A percentile compares a stretch with the other conserved stretches of the same genome.
Evolutionary conservation across 2,113 vertebrate species (phyloP).

Genomic region (Forbesichthys papilliferus): DNA sequence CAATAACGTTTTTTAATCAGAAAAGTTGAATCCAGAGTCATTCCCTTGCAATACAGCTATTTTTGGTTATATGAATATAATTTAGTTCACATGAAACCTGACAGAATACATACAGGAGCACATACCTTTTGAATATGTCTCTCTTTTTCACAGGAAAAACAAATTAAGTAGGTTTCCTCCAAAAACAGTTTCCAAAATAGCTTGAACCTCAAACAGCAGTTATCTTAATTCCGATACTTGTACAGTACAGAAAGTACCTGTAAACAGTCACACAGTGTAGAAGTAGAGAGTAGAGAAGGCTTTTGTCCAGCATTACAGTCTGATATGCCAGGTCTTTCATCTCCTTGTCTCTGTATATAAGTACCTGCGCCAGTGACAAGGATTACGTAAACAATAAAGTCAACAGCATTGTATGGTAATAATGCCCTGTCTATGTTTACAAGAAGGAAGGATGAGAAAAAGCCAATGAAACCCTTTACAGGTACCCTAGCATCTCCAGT

Average conservation of each 20-base stretch:
- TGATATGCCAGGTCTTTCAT: slow-evolving; percentile 68
- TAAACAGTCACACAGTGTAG: slow-evolving; percentile 53
- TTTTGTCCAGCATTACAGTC: slow-evolving; percentile 44
- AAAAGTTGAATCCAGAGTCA: neutral
- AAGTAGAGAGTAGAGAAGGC: slow-evolving; percentile 33
- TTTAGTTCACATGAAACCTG: neutral
- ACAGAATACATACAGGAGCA: slow-evolving; percentile 17
- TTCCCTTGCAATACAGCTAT: neutral
- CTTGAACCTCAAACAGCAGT: slow-evolving; percentile 37
- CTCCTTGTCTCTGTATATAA: slow-evolving; percentile 68
- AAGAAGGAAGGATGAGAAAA: slow-evolving; percentile 55
- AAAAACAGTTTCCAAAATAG: slow-evolving; percentile 22
- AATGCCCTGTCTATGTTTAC: slow-evolving; percentile 64
- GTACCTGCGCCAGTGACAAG: slow-evolving; percentile 56
- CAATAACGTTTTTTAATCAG: neutral
- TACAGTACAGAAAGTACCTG: too few species aligned
- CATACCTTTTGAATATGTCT: slow-evolving; percentile 59
- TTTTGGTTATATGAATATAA: neutral
- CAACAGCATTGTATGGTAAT: slow-evolving; percentile 68
- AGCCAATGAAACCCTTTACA: slow-evolving; percentile 73
- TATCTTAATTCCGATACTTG: slow-evolving; percentile 45
- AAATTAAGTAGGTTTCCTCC: slow-evolving; percentile 29
- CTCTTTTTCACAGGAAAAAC: slow-evolving; percentile 24
- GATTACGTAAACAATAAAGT: slow-evolving; percentile 69
- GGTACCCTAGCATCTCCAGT: slow-evolving; percentile 74